A percentile compares a stretch with the other conserved stretches of the same genome.
Evolutionary conservation across 2,797 vertebrate genomes (phyloP).

Genomic region (Alca torda): DNA sequence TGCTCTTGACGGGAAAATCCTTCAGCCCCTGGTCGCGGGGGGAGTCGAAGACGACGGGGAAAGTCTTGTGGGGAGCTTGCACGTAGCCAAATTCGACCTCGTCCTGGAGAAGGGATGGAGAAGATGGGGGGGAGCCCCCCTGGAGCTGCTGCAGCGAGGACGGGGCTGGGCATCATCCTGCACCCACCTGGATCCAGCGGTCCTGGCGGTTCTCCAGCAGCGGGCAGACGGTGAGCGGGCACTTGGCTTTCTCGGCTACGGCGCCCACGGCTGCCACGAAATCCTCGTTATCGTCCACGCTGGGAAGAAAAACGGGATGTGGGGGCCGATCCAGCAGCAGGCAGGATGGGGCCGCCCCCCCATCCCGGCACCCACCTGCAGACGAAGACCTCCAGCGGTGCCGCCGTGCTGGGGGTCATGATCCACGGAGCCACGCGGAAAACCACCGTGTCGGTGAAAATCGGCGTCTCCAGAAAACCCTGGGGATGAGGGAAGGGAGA

Average conservation of each 20-base stretch:
- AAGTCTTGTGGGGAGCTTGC: slow-evolving; percentile 86
- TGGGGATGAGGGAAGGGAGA: background rate
- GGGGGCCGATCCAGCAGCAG: background rate
- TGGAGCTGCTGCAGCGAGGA: background rate
- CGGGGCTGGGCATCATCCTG: background rate
- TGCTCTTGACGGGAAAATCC: slow-evolving; percentile 80
- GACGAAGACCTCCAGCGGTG: slow-evolving; percentile 84
- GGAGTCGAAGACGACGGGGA: slow-evolving; percentile 93
- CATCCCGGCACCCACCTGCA: slow-evolving; percentile 77
- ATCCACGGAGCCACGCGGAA: slow-evolving; percentile 91
- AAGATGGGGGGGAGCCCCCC: background rate
- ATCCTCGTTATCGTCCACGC: slow-evolving; percentile 64
- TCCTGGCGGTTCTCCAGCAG: slow-evolving; percentile 79
- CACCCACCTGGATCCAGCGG: slow-evolving; percentile 88
- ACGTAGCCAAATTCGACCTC: slow-evolving; percentile 92
- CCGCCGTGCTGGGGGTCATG: slow-evolving; percentile 90
- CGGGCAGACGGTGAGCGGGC: slow-evolving; percentile 79
- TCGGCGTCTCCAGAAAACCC: slow-evolving; percentile 79
- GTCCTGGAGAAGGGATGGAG: slow-evolving; percentile 74
- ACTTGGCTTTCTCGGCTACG: slow-evolving; percentile 69
- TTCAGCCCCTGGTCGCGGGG: slow-evolving; percentile 80
- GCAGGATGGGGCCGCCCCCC: background rate
- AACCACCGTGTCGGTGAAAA: slow-evolving; percentile 87
- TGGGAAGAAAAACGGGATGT: background rate
- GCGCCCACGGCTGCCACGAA: slow-evolving; percentile 79